Conservation (phyloP, 1,140 invertebrate species). For the Brachionus koreanus region DNA sequence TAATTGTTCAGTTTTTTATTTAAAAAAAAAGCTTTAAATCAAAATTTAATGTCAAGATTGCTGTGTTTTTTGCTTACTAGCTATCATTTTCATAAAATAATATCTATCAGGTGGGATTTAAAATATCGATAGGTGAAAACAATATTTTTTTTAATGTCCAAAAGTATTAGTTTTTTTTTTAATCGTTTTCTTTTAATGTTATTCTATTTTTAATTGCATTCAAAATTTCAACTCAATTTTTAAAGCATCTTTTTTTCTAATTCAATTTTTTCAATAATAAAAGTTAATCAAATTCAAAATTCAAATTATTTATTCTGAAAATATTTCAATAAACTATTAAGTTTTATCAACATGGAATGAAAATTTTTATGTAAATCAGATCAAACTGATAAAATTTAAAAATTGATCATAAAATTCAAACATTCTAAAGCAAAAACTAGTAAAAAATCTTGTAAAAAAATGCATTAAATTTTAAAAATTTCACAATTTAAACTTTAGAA, state of each 20-base stretch:
- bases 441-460: too few relatives aligned
- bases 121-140: slow-evolving; percentile 2
- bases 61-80: not conserved
- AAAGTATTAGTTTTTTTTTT: slow-evolving; percentile 28
- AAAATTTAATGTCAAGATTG: not conserved
- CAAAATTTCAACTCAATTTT: not conserved
- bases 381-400: too few relatives aligned
- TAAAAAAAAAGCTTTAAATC: not conserved
- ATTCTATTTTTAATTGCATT: slow-evolving; percentile 9
- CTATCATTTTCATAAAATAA: not conserved
- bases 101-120: not conserved
- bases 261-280: not conserved
- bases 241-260: not conserved
- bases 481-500: too few relatives aligned
- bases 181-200: not conserved
- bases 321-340: too few relatives aligned
- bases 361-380: too few relatives aligned
- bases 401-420: too few relatives aligned
- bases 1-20: slow-evolving; percentile 4
- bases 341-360: too few relatives aligned
- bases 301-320: too few relatives aligned
- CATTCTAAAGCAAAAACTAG: too few relatives aligned
- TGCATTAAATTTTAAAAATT: too few relatives aligned
- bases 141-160: slow-evolving; percentile 16
- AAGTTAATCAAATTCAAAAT: not conserved